Evolutionary conservation across 1,140 invertebrate genomes (phyloP), one percentile per base, ranked within the genome.

Genomic region (Sarcophaga peregrina): DNA sequence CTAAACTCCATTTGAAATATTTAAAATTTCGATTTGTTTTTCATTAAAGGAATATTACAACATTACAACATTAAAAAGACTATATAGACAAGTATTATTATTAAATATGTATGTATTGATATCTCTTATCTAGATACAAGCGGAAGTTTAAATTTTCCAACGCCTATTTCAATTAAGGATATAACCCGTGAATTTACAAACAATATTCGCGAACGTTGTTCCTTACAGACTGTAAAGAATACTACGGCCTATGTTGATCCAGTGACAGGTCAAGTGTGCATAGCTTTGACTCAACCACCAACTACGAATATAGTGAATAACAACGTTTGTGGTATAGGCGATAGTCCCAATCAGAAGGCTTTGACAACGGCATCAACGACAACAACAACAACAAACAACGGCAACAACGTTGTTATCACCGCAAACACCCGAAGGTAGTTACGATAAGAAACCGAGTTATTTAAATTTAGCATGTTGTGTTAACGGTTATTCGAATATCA

Each of bases 401-500:
- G 37, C 68, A 81, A 75, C 76, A 73, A 45, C 83, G 72, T 75
- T 81, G 81, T 58, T 58, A 75, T 62, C 52, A 50, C 45, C 80
- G 25, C 52, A 68, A 48, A 78, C 75, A 48, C 75, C 75, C 74
- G 72, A 48, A 72, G 58, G 45, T 20, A 82, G 48, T 47, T 80
- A 78, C 11, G 87, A 88, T 15, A 90, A 90, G 80, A 91, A 94
- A 86, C 96, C 96, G 0, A 97, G 96, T 81, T 98, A 98, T 89
- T 91, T 98, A 73, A 95, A 95, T 87, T 91, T 98, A 80, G 96
- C 96, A 78, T 97, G 96, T 89, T 96, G 96, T 17, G 96, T 97
- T 46, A 97, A 95, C 91, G 97, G 97, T 10, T 98, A 98, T 89
- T 95, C 95, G 0, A 95, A 95, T 85, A 93, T 95, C 74, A 96